A percentile compares a stretch with the other conserved stretches of the same genome.
Conservation (phyloP, 2,888 invertebrate genomes). For the Caenorhabditis virilis region DNA sequence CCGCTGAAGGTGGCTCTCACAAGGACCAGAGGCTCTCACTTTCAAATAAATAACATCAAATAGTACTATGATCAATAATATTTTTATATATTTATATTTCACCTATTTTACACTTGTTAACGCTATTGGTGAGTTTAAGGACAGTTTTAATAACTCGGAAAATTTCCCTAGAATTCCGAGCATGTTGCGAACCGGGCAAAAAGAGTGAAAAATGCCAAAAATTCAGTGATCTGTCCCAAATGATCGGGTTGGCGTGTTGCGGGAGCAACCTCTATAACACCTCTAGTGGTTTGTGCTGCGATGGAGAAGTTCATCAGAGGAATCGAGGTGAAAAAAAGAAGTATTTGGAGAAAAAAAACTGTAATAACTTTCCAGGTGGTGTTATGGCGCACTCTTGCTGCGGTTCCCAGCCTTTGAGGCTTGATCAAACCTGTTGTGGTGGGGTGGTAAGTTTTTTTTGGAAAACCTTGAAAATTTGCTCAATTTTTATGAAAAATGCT, state of each 20-base stretch:
- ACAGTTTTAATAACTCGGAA: too few relatives aligned
- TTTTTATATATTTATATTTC: background rate
- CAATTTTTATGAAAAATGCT: too few relatives aligned
- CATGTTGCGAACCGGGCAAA: constrained; percentile 33
- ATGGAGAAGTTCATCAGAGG: constrained; percentile 38
- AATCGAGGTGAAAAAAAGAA: too few relatives aligned
- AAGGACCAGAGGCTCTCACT: background rate
- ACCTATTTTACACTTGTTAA: background rate
- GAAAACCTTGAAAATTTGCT: too few relatives aligned
- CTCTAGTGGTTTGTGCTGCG: constrained; percentile 61
- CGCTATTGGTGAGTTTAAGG: background rate
- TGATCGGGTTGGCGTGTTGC: constrained; percentile 61
- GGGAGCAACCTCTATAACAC: constrained; percentile 57
- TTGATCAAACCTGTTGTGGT: constrained; percentile 66
- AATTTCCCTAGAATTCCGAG: constrained; percentile 37
- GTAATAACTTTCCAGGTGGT: too few relatives aligned
- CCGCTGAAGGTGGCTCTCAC: too few relatives aligned
- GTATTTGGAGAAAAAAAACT: too few relatives aligned
- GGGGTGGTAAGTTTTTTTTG: constrained; percentile 63
- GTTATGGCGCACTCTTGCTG: constrained; percentile 59
- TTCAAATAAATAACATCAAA: too few relatives aligned
- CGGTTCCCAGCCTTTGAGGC: constrained; percentile 58
- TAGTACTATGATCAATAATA: too few relatives aligned
- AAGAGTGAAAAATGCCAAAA: constrained; percentile 34
- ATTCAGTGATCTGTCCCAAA: constrained; percentile 40